These are phyloP conservation scores for Tetropium fuscum DNA, from an alignment of 2,888 invertebrate species.

Conservation along the genomic window DNA sequence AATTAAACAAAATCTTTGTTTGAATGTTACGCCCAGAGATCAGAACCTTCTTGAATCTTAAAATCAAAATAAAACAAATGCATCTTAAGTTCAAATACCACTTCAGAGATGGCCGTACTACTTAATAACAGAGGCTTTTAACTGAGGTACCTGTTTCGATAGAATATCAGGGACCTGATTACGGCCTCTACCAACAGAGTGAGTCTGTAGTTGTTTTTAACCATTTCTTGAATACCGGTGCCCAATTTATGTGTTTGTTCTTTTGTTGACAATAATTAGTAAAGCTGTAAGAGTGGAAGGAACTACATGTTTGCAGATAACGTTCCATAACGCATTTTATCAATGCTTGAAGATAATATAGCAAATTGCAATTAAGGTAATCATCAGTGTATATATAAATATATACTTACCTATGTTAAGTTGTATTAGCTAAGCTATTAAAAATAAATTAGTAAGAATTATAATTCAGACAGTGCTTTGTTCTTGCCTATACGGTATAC, in stretches of 20 bases:
- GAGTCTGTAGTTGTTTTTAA: constrained; percentile 48
- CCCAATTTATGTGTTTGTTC: constrained; percentile 21
- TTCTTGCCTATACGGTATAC: no score
- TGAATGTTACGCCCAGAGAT: constrained; percentile 7
- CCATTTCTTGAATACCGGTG: background rate
- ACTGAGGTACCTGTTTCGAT: constrained; percentile 59
- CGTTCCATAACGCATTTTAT: constrained; percentile 23
- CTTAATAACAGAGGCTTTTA: constrained; percentile 54
- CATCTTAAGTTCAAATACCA: constrained; percentile 27
- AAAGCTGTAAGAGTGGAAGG: constrained; percentile 16
- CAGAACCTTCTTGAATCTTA: no score
- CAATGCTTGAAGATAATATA: constrained; percentile 16
- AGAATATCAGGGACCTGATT: constrained; percentile 52
- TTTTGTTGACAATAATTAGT: constrained; percentile 22
- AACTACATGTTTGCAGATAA: constrained; percentile 18
- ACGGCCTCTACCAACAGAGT: constrained; percentile 55
- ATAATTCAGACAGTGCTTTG: no score
- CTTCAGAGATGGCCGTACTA: constrained; percentile 58
- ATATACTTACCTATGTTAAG: no score
- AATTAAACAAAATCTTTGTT: background rate
- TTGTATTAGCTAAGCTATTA: no score
- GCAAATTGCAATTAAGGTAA: no score
- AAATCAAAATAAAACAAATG: constrained; percentile 40
- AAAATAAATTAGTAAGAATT: no score
- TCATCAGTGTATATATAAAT: no score